Evolutionary conservation across 2,888 invertebrate genomes (phyloP).

Genomic region (Drosophila niveifrons): DNA sequence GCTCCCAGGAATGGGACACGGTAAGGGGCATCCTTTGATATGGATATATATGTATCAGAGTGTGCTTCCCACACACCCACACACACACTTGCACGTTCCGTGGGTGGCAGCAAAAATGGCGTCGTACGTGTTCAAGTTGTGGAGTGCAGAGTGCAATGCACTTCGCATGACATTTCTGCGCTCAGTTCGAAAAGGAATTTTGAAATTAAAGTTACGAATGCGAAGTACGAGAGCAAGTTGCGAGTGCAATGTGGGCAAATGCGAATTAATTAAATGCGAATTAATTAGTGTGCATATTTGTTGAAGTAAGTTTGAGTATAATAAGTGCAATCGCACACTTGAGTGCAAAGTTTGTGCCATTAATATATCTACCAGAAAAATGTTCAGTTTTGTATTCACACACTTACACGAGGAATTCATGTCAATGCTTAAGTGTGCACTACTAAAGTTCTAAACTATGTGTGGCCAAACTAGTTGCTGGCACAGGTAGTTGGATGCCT

Average conservation of each 20-base stretch:
- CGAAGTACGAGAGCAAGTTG: neutral
- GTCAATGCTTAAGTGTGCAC: neutral
- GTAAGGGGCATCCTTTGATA: conserved; percentile 13
- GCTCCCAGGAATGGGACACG: conserved; percentile 16
- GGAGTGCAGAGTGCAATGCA: conserved; percentile 68
- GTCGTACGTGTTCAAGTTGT: conserved; percentile 59
- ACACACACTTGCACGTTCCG: conserved; percentile 11
- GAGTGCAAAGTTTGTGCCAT: neutral
- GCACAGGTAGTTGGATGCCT: conserved; percentile 5
- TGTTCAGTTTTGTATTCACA: neutral
- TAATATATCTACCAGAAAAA: neutral
- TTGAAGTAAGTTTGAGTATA: neutral
- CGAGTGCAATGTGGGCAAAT: conserved; percentile 11
- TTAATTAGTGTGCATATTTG: conserved; percentile 14
- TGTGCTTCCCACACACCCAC: neutral
- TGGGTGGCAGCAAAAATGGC: conserved; percentile 28
- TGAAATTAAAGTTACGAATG: conserved; percentile 61
- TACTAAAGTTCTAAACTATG: neutral
- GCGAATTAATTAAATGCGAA: conserved; percentile 54
- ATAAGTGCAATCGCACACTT: neutral
- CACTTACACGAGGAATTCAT: neutral
- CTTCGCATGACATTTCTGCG: conserved; percentile 58
- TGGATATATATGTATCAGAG: conserved; percentile 7
- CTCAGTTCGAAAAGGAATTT: conserved; percentile 61
- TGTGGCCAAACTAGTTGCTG: conserved; percentile 15